Base-by-base conservation (phyloP, 2,797 vertebrate species). In the Podargus strigoides region DNA sequence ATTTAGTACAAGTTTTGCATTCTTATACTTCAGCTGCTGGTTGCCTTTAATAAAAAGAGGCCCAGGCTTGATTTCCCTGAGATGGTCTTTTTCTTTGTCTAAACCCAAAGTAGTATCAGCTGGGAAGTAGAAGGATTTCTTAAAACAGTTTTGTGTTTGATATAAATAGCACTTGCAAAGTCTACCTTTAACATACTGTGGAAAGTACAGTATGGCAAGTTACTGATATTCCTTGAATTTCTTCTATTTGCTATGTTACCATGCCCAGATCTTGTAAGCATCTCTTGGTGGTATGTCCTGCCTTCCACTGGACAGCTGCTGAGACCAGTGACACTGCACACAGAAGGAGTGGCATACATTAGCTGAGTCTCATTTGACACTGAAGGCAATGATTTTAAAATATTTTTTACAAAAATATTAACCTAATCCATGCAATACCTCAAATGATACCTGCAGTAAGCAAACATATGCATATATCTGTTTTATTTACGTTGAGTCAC, bases 1-100 rank as follows among this genome's bases (percentile, higher is more conserved):
- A 96, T 96, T 94, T 95, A 89, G 89, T 77, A 82, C 84, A 87
- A 94, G 86, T 87, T 85, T 82, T 37, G 36, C 95, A 96, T 96
- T 97, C 90, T 90, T 93, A 0, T 85, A 37, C 79, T 77, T 94
- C 90, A 93, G 91, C 93, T 95, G 93, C 93, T 91, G 90, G 56
- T 96, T 96, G 87, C 60, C 88, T 90, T 95, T 94, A 94, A 91
- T 94, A 86, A 96, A 91, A 93, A 93, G 92, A 87, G 86, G 95
- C 90, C 93, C 70, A 53, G 91, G 59, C 74, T 10, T 94, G 81
- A 92, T 94, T 96, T 96, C 81, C 68, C 44, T 87, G 76, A 52
- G 59, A 96, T 84, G 70, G 75, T 87, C 60, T 92, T 96, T 96
- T 93, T 67, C 86, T 94, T 95, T 93, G 85, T 95, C 91, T 91